Evolutionary conservation across 2,888 invertebrate species (phyloP).

Genomic region (Lasioglossum morio): DNA sequence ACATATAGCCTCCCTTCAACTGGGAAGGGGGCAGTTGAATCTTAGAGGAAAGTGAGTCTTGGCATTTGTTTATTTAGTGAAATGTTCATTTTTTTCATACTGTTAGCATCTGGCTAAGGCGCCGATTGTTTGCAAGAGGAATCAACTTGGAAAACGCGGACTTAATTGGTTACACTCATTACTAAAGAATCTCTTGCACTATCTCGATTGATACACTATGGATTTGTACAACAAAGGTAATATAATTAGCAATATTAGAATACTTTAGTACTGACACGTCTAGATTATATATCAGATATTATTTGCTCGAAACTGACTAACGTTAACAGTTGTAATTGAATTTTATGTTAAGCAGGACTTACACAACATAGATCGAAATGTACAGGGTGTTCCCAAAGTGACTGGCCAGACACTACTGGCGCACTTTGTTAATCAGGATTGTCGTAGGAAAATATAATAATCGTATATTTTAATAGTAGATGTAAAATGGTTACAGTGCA

Average conservation of each 20-base stretch:
- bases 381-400: background rate
- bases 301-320: background rate
- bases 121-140: background rate
- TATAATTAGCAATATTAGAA: background rate
- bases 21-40: conserved; percentile 14
- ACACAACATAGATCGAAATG: background rate
- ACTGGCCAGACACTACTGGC: background rate
- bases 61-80: background rate
- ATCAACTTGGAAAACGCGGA: background rate
- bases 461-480: background rate
- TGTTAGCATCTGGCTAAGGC: background rate
- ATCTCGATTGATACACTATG: background rate
- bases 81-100: background rate
- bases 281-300: background rate
- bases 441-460: background rate
- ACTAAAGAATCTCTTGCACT: background rate
- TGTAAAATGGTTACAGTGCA: background rate
- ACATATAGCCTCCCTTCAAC: background rate
- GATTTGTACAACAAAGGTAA: background rate
- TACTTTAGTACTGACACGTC: background rate
- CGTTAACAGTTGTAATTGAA: background rate
- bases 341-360: background rate
- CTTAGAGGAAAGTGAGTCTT: conserved; percentile 56
- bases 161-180: background rate
- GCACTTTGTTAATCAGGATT: background rate